A percentile compares a stretch with the other conserved stretches of the same genome.
These are phyloP conservation scores for Orchestes rusci DNA, from an alignment of 2,888 invertebrate species.

Conservation along the genomic window DNA sequence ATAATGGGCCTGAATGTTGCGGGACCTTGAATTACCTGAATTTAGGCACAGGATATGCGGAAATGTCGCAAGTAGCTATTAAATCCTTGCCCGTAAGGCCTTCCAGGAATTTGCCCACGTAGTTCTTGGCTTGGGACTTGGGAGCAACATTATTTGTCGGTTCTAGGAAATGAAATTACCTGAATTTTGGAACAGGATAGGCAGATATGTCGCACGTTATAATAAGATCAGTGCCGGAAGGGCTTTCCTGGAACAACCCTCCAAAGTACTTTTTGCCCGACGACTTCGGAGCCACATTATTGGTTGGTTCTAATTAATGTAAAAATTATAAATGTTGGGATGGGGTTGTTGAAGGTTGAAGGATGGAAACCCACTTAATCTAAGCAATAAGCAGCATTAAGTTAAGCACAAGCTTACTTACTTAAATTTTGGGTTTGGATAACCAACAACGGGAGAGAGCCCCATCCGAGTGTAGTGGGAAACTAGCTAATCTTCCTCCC, in stretches of 20 bases:
- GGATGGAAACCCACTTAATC: neutral
- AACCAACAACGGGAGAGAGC: constrained; percentile 65
- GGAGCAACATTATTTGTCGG: constrained; percentile 37
- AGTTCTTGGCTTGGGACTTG: constrained; percentile 53
- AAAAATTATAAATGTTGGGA: too few species aligned
- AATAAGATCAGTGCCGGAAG: constrained; percentile 42
- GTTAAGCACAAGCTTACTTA: too few species aligned
- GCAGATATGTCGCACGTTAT: constrained; percentile 64
- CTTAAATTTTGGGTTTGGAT: constrained; percentile 65
- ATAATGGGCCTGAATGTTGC: neutral
- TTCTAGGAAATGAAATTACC: constrained; percentile 33
- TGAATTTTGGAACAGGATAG: constrained; percentile 63
- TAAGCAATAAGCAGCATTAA: neutral
- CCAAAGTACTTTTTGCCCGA: constrained; percentile 46
- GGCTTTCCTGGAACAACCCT: constrained; percentile 47
- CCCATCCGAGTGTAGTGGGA: constrained; percentile 48
- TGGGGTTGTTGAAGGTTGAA: too few species aligned
- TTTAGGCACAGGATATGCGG: constrained; percentile 49
- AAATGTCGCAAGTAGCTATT: constrained; percentile 57
- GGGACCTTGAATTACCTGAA: constrained; percentile 32
- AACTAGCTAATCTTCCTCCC: constrained; percentile 54
- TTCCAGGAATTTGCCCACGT: constrained; percentile 51
- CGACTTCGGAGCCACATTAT: constrained; percentile 54
- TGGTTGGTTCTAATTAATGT: constrained; percentile 57
- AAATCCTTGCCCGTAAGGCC: constrained; percentile 48